Percentiles rank a stretch among this genome's conserved stretches.
phyloP scores from a whole-genome alignment of 2,888 invertebrate genomes.

The Globia sparganii region DNA sequence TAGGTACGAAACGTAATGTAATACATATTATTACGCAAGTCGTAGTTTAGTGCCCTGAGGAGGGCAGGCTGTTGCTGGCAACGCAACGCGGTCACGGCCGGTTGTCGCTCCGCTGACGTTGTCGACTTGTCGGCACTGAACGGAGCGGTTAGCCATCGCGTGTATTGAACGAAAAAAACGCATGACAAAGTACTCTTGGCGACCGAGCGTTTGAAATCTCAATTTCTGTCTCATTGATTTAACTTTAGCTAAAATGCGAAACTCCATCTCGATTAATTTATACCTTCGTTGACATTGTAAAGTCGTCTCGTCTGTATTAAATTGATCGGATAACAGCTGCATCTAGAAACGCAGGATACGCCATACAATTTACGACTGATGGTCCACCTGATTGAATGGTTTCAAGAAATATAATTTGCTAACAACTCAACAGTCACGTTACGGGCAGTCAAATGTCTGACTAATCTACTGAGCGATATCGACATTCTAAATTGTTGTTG shows the following conservation, averaged over 20 bases:
- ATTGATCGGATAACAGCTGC: constrained; percentile 46
- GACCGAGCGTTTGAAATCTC: constrained; percentile 6
- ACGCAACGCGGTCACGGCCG: constrained; percentile 86
- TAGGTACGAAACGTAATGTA: constrained; percentile 55
- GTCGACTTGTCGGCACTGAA: constrained; percentile 64
- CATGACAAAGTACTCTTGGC: constrained; percentile 19
- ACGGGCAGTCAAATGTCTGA: constrained; percentile 11
- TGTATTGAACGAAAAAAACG: constrained; percentile 44
- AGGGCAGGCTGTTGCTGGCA: constrained; percentile 71
- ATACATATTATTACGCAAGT: constrained; percentile 72
- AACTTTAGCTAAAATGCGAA: constrained; percentile 2
- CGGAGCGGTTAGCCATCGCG: constrained; percentile 46
- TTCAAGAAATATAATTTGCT: constrained; percentile 9
- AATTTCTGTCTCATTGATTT: constrained; percentile 20
- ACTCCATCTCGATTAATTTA: constrained; percentile 25
- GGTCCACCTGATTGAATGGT: constrained; percentile 20
- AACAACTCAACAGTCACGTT: background rate
- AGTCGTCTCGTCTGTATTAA: constrained; percentile 17
- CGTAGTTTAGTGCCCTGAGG: constrained; percentile 71
- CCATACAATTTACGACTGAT: constrained; percentile 36
- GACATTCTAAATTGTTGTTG: constrained; percentile 3
- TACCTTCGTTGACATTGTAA: constrained; percentile 32
- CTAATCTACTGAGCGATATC: constrained; percentile 4
- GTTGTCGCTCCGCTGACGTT: constrained; percentile 78
- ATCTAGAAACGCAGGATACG: constrained; percentile 41